phyloP scores from a whole-genome alignment of 2,113 vertebrate genomes.

The Geococcyx californianus region DNA sequence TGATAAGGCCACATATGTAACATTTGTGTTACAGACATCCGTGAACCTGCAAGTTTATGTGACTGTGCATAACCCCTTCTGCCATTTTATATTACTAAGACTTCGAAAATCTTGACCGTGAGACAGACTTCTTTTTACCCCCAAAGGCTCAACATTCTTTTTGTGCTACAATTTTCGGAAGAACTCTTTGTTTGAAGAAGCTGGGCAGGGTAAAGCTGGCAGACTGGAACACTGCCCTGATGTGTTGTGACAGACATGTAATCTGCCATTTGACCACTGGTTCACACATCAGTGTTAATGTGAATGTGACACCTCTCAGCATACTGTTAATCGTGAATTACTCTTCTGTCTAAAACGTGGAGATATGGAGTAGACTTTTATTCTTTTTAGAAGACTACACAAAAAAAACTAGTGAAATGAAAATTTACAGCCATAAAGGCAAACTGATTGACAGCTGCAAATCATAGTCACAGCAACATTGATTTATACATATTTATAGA shows the following conservation, averaged over 20 bases:
- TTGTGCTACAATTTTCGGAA: slow-evolving; percentile 41
- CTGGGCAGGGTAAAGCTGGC: slow-evolving; percentile 70
- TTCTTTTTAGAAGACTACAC: slow-evolving; percentile 54
- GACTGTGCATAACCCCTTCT: slow-evolving; percentile 22
- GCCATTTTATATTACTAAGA: slow-evolving; percentile 37
- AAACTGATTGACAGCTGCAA: slow-evolving; percentile 67
- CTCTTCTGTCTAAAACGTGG: slow-evolving; percentile 68
- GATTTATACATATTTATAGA: slow-evolving; percentile 67
- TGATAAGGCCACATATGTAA: slow-evolving; percentile 31
- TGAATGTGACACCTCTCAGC: slow-evolving; percentile 71
- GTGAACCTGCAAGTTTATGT: slow-evolving; percentile 42
- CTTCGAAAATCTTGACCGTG: slow-evolving; percentile 55
- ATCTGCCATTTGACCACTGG: slow-evolving; percentile 71
- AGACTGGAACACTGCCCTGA: slow-evolving; percentile 72
- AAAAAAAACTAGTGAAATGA: slow-evolving; percentile 44
- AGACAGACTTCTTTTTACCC: slow-evolving; percentile 44
- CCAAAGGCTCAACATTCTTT: slow-evolving; percentile 57
- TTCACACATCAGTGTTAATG: slow-evolving; percentile 67
- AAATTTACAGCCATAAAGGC: slow-evolving; percentile 49
- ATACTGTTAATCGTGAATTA: slow-evolving; percentile 69
- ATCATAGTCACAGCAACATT: slow-evolving; percentile 59
- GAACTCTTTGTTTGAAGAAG: slow-evolving; percentile 67
- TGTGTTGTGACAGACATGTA: slow-evolving; percentile 72
- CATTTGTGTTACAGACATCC: background rate
- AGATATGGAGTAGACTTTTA: slow-evolving; percentile 62